phyloP scores from a whole-genome alignment of 2,888 invertebrate species.

The Amblyjoppa fuscipennis region DNA sequence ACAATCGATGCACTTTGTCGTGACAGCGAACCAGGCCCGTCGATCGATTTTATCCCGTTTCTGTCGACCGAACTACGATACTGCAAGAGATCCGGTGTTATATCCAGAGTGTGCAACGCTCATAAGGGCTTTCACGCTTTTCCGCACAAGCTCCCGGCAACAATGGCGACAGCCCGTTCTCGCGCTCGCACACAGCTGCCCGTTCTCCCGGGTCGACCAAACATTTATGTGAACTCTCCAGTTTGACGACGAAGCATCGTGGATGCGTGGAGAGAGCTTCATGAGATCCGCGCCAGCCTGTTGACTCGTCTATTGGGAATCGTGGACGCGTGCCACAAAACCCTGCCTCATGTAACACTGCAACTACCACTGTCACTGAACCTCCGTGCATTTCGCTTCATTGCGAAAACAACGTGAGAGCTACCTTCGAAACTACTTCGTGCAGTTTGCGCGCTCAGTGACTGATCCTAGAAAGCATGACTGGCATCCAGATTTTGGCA shows the following conservation, averaged over 20 bases:
- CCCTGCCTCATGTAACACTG: background rate
- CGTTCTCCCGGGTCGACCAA: slow-evolving; percentile 20
- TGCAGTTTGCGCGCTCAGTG: background rate
- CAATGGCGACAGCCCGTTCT: background rate
- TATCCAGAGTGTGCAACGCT: slow-evolving; percentile 44
- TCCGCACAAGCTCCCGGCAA: slow-evolving; percentile 29
- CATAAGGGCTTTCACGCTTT: slow-evolving; percentile 48
- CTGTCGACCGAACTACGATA: slow-evolving; percentile 6
- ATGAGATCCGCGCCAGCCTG: slow-evolving; percentile 60
- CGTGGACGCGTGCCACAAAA: slow-evolving; percentile 56
- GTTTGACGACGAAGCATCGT: slow-evolving; percentile 27
- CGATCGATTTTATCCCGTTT: slow-evolving; percentile 43
- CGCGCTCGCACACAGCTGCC: background rate
- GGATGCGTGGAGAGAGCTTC: slow-evolving; percentile 41
- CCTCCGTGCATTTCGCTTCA: background rate
- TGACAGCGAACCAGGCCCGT: slow-evolving; percentile 33
- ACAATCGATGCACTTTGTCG: slow-evolving; percentile 64
- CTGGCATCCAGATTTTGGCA: background rate
- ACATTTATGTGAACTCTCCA: slow-evolving; percentile 46
- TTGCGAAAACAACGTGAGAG: background rate
- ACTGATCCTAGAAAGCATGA: background rate
- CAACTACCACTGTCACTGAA: background rate
- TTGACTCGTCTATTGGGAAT: slow-evolving; percentile 59
- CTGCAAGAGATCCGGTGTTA: slow-evolving; percentile 24
- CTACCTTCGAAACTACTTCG: background rate